Base-by-base conservation (phyloP, 2,888 invertebrate genomes). In the Eupithecia vulgata region DNA sequence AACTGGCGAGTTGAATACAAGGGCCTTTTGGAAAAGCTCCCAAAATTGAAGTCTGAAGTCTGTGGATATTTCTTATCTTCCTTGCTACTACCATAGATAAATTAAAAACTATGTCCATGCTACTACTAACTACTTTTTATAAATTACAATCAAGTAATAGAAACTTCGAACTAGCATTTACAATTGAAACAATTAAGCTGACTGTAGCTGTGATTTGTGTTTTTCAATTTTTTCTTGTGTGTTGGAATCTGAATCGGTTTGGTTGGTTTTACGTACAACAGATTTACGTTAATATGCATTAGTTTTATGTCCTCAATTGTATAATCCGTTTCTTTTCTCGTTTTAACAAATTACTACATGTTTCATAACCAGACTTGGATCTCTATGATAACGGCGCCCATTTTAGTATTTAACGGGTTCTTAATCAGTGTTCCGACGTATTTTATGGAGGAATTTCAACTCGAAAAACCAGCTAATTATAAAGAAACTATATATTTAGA, bases 401-500 rank as follows among this genome's bases (percentile, higher is more conserved):
- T 73, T 65, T 68, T 67, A 76, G 69, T 71, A 70, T 75, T 78
- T 74, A 78, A 79, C 79, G 73, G 78, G 73, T 77, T 75, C 74
- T 75, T 78, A 79, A 79, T 78, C 76, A 78, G 77, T 67, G 72
- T 73, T 75, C 65, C 67, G 75, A 71, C 68, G 78, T 75, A 78
- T 78, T 77, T 78, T 78, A 79, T 74, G 68, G 72, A 71, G 74
- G 77, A 73, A 78, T 79, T 76, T 70, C 75, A 71, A 75, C 70
- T 78, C 48, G 77, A 78, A 73, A 75, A 78, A 78, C 77, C 67
- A 77, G 76, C 75, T 79, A 77, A 78, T 79, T 79, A 79, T 76
- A 72, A 74, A 68, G 40, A 72, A 74, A 72, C 70, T n/a, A 77
- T 77, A 74, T 76, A 69, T 73, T 75, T 42, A 72, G 71, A 74